These are phyloP conservation scores for Alces alces DNA, from an alignment of 2,113 vertebrate genomes.

Conservation along the genomic window DNA sequence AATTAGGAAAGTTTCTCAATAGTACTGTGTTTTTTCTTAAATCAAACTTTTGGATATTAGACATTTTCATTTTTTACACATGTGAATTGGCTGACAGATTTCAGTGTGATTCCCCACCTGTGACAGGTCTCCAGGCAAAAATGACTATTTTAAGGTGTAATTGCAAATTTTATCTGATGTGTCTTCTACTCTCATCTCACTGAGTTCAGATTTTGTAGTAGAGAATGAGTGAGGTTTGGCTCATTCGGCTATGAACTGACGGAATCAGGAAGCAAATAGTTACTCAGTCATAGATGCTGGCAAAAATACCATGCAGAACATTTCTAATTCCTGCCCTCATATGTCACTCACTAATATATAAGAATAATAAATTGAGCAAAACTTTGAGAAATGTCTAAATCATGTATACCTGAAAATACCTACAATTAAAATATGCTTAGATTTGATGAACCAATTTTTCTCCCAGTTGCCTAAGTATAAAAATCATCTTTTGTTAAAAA, in stretches of 20 bases:
- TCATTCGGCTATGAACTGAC: not conserved
- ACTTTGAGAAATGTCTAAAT: not conserved
- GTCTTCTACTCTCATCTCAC: not conserved
- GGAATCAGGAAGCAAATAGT: not conserved
- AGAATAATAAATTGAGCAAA: not conserved
- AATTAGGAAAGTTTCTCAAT: not conserved
- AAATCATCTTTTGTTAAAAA: slow-evolving; percentile 22
- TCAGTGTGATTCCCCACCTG: not conserved
- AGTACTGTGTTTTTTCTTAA: not conserved
- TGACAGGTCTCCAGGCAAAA: not conserved
- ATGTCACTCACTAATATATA: not conserved
- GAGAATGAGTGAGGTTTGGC: not conserved
- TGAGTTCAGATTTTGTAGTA: not conserved
- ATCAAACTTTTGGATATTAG: not conserved
- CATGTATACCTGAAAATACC: not conserved
- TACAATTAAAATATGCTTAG: slow-evolving; percentile 16
- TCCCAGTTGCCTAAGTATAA: not conserved
- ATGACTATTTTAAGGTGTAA: not conserved
- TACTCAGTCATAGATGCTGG: not conserved
- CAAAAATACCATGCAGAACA: not conserved
- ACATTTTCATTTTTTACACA: not conserved
- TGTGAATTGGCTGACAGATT: not conserved
- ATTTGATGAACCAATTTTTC: not conserved
- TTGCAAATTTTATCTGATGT: not conserved
- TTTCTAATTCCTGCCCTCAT: not conserved